Conservation (phyloP, 2,797 vertebrate genomes). For the Acridotheres tristis region DNA sequence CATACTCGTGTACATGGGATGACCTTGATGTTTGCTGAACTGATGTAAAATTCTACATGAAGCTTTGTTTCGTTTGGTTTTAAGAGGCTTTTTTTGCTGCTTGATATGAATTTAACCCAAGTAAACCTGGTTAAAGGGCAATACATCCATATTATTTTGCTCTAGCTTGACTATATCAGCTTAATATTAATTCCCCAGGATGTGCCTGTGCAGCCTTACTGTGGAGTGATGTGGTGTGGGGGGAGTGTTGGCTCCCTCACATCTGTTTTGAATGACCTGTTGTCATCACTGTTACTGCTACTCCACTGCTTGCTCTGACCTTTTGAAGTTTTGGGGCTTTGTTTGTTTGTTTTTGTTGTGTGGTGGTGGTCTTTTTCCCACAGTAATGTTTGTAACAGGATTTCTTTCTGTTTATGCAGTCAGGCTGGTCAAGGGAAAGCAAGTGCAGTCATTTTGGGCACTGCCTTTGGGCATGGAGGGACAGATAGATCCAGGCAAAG, state of each 20-base stretch:
- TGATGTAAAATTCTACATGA: background rate
- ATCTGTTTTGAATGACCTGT: background rate
- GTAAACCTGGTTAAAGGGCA: background rate
- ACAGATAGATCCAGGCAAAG: background rate
- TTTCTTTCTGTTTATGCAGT: background rate
- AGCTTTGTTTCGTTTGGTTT: background rate
- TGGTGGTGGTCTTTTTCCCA: background rate
- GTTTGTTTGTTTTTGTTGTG: background rate
- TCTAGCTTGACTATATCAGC: background rate
- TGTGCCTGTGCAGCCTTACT: background rate
- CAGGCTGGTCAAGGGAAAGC: background rate
- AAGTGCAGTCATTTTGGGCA: background rate
- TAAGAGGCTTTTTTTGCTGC: background rate
- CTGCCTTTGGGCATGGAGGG: background rate
- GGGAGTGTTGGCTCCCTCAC: background rate
- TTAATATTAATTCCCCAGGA: background rate
- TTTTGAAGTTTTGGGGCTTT: background rate
- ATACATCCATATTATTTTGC: background rate
- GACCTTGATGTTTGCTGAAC: background rate
- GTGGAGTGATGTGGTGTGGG: background rate
- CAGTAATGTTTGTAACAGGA: background rate
- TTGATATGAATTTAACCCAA: background rate
- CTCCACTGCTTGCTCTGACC: background rate
- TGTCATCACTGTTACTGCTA: background rate
- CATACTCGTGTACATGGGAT: fast-evolving